A percentile compares a stretch with the other conserved stretches of the same genome.
Conservation (phyloP, 2,797 vertebrate species). For the Fratercula arctica region DNA sequence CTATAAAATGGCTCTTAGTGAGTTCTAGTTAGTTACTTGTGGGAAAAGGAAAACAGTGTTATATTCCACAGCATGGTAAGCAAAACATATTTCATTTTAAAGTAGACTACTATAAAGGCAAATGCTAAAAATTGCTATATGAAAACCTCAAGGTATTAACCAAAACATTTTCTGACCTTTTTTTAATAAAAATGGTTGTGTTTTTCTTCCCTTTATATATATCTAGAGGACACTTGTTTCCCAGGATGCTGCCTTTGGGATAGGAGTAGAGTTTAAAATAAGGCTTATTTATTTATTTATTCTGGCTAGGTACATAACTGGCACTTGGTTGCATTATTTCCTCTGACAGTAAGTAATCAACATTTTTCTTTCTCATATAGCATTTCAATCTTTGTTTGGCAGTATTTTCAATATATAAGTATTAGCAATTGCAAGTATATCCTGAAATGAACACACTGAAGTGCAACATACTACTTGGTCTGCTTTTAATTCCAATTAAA, state of each 20-base stretch:
- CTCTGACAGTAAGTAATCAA: neutral
- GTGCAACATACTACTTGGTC: neutral
- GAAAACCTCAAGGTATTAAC: slow-evolving; percentile 2
- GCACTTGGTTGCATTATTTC: neutral
- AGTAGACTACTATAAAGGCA: slow-evolving; percentile 5
- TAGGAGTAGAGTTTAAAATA: neutral
- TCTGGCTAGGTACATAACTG: neutral
- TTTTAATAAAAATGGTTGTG: neutral
- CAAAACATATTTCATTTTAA: slow-evolving; percentile 5
- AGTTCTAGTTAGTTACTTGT: neutral
- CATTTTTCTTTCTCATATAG: neutral
- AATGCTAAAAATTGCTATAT: slow-evolving; percentile 3
- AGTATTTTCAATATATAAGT: neutral
- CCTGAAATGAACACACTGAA: neutral
- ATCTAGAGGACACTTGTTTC: neutral
- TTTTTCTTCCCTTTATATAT: neutral
- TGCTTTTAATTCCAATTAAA: neutral
- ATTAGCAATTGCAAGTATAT: neutral
- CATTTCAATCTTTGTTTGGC: neutral
- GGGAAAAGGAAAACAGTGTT: neutral
- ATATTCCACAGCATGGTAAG: neutral
- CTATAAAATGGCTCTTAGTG: neutral
- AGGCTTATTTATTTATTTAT: neutral
- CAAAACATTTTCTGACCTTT: neutral
- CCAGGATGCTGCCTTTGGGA: neutral